Evolutionary conservation across 2,797 vertebrate species (phyloP).

Genomic region (Acanthurus lineatus): DNA sequence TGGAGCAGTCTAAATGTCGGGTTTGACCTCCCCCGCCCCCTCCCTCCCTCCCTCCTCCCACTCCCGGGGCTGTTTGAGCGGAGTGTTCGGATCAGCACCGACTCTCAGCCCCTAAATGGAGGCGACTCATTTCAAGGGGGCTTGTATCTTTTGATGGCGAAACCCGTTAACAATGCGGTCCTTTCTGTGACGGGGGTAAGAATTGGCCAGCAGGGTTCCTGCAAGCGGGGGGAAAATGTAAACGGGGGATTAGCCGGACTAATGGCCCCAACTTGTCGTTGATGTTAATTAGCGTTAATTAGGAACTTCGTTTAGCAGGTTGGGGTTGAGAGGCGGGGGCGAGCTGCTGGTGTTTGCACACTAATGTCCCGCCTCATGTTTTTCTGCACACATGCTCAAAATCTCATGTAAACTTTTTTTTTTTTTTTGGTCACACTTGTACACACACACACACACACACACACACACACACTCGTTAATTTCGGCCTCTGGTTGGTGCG

Average conservation of each 20-base stretch:
- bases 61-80: conserved; percentile 66
- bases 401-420: conserved; percentile 44
- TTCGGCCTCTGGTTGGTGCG: conserved; percentile 38
- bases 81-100: conserved; percentile 73
- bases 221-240: conserved; percentile 81
- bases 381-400: conserved; percentile 36
- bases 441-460: conserved; percentile 44
- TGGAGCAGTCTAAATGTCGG: conserved; percentile 70
- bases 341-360: conserved; percentile 34
- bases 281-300: conserved; percentile 90
- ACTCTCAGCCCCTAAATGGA: conserved; percentile 76
- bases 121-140: conserved; percentile 68
- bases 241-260: conserved; percentile 87
- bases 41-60: conserved; percentile 49
- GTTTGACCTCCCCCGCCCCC: conserved; percentile 51
- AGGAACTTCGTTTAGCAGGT: conserved; percentile 75
- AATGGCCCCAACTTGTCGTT: conserved; percentile 85
- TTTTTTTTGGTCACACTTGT: background rate
- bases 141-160: conserved; percentile 79
- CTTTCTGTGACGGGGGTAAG: conserved; percentile 81
- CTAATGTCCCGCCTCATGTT: conserved; percentile 42
- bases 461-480: conserved; percentile 37
- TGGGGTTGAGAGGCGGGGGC: conserved; percentile 5
- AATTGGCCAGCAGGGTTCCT: conserved; percentile 86
- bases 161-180: conserved; percentile 80